Percentiles rank a stretch among this genome's conserved stretches.
Conservation (phyloP, 2,888 invertebrate species). For the Anthophora plumipes region DNA sequence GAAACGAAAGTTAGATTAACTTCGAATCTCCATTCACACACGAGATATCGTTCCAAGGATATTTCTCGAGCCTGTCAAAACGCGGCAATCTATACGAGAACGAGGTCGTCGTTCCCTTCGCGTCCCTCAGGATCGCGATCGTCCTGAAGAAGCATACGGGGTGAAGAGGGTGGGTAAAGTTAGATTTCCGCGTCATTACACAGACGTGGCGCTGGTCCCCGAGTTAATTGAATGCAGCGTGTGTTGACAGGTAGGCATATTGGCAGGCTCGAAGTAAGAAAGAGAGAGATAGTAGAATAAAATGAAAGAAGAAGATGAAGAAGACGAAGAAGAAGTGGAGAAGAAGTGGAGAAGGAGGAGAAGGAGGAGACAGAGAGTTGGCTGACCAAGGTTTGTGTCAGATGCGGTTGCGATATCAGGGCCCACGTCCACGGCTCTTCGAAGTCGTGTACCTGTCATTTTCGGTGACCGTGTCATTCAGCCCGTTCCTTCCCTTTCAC, state of each 20-base stretch:
- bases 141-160: background rate
- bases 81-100: background rate
- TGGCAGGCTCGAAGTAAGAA: conserved; percentile 80
- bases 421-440: conserved; percentile 75
- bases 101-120: conserved; percentile 41
- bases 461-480: conserved; percentile 82
- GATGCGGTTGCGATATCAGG: conserved; percentile 83
- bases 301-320: conserved; percentile 27
- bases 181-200: conserved; percentile 83
- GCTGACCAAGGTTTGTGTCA: conserved; percentile 81
- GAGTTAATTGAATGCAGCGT: conserved; percentile 84
- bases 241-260: conserved; percentile 84
- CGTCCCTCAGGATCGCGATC: conserved; percentile 16
- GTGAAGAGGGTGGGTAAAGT: conserved; percentile 61
- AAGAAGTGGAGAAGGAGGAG: conserved; percentile 27
- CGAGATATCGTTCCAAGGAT: background rate
- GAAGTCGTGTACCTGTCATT: conserved; percentile 84
- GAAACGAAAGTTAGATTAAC: too few relatives aligned
- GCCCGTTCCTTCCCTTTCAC: conserved; percentile 60
- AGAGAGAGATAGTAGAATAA: conserved; percentile 47
- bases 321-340: conserved; percentile 28
- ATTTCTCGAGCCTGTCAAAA: conserved; percentile 25
- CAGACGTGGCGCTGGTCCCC: conserved; percentile 77
- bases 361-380: conserved; percentile 69
- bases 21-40: too few relatives aligned